Base-by-base conservation (phyloP, 2,888 invertebrate species). In the Baccha elongata region DNA sequence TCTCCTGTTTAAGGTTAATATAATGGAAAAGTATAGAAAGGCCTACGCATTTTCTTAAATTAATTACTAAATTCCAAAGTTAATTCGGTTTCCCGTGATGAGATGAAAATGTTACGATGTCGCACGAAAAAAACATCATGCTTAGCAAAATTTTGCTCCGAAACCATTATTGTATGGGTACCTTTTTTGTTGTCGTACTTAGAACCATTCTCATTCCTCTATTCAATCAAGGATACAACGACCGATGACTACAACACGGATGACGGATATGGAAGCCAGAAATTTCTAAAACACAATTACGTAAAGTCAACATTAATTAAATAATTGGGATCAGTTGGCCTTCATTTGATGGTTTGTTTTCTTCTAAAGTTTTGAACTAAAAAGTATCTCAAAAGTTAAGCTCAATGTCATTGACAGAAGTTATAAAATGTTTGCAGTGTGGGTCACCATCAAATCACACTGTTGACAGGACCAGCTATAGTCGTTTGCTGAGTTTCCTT, bases 51-150 rank as follows among this genome's bases (percentile, higher is more conserved):
- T 50, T 50, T 10, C 26, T 50, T 26, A 13, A 50, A 26, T 50
- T 50, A 50, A 50, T 50, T 50, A 17, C 15, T 5, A 17, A 50
- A 17, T 50, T 50, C 29, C 48, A 26, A 50, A 29, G 1, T 50
- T 11, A 50, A 48, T 48, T 50, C 11, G 10, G 23, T 29, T 46
- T 46, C 6, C 5, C n/a, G 11, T 42, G n/a, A n/a, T n/a, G n/a
- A n/a, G n/a, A 0, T 8, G 2, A 2, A 21, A 21, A 11, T n/a
- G 10, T 19, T 44, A 17, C 5, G 11, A 46, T 21, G 21, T n/a
- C 46, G 23, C 21, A 13, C 13, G 46, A n/a, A n/a, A 23, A 26
- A 50, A 15, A 15, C 26, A 50, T 50, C 26, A 8, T 10, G 10
- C 5, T 50, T 29, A 48, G n/a, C 8, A 8, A 46, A 23, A 26